Percentiles rank a stretch among this genome's conserved stretches.
These are phyloP conservation scores for Ptychadena robeensis DNA, from an alignment of 2,797 vertebrate species.

Conservation along the genomic window DNA sequence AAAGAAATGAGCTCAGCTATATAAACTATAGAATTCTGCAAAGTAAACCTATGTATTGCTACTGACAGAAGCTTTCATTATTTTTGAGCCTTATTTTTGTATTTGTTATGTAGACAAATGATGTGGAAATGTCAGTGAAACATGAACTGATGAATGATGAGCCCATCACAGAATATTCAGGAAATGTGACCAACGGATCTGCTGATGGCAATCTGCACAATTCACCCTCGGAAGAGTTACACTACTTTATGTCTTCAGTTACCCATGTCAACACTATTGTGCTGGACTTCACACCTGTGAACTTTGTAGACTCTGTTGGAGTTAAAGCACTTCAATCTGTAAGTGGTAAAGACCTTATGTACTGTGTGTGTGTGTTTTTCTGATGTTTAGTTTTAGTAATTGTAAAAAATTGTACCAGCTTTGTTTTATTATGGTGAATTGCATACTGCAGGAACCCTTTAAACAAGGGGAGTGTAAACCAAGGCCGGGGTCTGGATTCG, in stretches of 20 bases:
- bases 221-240: slow-evolving; percentile 71
- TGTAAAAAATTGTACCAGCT: too few species aligned
- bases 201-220: slow-evolving; percentile 62
- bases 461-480: too few species aligned
- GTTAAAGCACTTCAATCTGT: slow-evolving; percentile 90
- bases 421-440: neutral
- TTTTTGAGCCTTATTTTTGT: neutral
- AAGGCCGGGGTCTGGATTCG: too few species aligned
- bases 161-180: slow-evolving; percentile 63
- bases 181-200: slow-evolving; percentile 76
- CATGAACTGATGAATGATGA: slow-evolving; percentile 76
- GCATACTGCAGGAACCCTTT: neutral
- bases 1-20: neutral
- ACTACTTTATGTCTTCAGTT: slow-evolving; percentile 75
- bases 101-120: slow-evolving; percentile 67
- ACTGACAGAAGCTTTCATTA: neutral
- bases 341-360: slow-evolving; percentile 62
- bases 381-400: too few species aligned
- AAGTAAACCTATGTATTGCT: neutral
- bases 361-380: too few species aligned
- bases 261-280: slow-evolving; percentile 79
- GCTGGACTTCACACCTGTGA: slow-evolving; percentile 87
- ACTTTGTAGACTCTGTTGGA: slow-evolving; percentile 93
- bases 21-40: neutral
- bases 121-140: slow-evolving; percentile 75